Percentiles rank a stretch among this genome's conserved stretches.
phyloP scores from a whole-genome alignment of 1,140 invertebrate genomes.

The Solenopsis fugax region DNA sequence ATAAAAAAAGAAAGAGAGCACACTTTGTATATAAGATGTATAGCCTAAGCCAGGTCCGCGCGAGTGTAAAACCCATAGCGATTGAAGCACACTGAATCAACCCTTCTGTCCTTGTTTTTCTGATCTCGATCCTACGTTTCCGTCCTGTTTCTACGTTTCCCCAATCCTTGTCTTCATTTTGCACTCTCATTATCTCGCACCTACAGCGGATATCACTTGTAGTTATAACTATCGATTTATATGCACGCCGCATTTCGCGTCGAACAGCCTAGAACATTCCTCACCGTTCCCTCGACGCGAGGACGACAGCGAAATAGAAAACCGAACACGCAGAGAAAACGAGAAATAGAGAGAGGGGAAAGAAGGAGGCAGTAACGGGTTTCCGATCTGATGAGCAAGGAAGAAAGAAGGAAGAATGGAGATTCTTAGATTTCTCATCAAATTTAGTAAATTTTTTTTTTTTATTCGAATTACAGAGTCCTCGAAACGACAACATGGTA shows the following conservation, averaged over 20 bases:
- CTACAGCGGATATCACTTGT: conserved; percentile 68
- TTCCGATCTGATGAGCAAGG: conserved; percentile 63
- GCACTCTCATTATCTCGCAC: conserved; percentile 30
- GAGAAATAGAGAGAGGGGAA: conserved; percentile 20
- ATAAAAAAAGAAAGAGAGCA: conserved; percentile 7
- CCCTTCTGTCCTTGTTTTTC: background rate
- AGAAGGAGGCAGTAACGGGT: conserved; percentile 56
- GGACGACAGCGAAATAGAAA: conserved; percentile 56
- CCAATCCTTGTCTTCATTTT: background rate
- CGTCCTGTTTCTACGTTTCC: background rate
- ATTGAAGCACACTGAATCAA: conserved; percentile 34
- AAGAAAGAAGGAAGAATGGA: background rate
- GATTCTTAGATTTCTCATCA: conserved; percentile 9
- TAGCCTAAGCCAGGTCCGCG: conserved; percentile 46
- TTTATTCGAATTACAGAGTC: conserved; percentile 6
- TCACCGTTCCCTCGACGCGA: conserved; percentile 65
- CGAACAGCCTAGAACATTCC: conserved; percentile 75
- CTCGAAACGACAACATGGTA: background rate
- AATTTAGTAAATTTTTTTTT: conserved; percentile 7
- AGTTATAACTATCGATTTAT: conserved; percentile 75
- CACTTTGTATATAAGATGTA: conserved; percentile 78
- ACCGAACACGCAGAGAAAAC: conserved; percentile 38
- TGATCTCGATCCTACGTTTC: background rate
- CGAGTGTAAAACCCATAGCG: conserved; percentile 17
- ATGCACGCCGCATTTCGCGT: conserved; percentile 77